phyloP scores from a whole-genome alignment of 2,797 vertebrate genomes.

The Mallotus villosus region DNA sequence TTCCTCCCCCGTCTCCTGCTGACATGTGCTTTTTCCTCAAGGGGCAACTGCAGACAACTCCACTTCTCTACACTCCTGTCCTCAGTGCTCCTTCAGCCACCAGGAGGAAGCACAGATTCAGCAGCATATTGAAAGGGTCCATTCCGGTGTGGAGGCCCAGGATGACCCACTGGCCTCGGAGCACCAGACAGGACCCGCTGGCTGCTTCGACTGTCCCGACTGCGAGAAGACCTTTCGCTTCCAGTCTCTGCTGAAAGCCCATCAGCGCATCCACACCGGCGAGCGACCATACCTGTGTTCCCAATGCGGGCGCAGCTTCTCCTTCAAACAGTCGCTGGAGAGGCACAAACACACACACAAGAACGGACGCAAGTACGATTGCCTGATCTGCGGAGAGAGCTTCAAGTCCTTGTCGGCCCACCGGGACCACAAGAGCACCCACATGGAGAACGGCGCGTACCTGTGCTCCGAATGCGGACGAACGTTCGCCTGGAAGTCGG shows the following conservation, averaged over 20 bases:
- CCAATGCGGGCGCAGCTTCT: conserved; percentile 71
- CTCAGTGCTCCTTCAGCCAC: conserved; percentile 40
- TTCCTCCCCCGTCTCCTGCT: not conserved
- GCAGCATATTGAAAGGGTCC: conserved; percentile 42
- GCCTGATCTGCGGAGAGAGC: conserved; percentile 68
- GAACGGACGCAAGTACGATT: conserved; percentile 59
- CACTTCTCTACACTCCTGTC: conserved; percentile 43
- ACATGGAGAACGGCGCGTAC: conserved; percentile 61
- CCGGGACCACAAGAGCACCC: conserved; percentile 50
- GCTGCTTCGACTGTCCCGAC: conserved; percentile 58
- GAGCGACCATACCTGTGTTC: conserved; percentile 74
- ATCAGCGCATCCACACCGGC: conserved; percentile 73
- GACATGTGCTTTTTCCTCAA: not conserved
- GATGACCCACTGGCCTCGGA: conserved; percentile 19
- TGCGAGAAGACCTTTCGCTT: conserved; percentile 75
- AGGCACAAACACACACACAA: conserved; percentile 74
- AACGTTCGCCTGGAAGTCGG: conserved; percentile 65
- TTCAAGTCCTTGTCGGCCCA: conserved; percentile 61
- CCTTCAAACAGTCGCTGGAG: conserved; percentile 76
- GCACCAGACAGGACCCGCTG: conserved; percentile 25
- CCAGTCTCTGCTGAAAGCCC: conserved; percentile 68
- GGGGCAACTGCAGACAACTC: conserved; percentile 33
- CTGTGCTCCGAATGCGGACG: conserved; percentile 65
- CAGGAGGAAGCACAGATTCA: conserved; percentile 46
- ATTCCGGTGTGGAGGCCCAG: conserved; percentile 11